phyloP scores from a whole-genome alignment of 1,140 invertebrate genomes.

The Uloborus diversus region DNA sequence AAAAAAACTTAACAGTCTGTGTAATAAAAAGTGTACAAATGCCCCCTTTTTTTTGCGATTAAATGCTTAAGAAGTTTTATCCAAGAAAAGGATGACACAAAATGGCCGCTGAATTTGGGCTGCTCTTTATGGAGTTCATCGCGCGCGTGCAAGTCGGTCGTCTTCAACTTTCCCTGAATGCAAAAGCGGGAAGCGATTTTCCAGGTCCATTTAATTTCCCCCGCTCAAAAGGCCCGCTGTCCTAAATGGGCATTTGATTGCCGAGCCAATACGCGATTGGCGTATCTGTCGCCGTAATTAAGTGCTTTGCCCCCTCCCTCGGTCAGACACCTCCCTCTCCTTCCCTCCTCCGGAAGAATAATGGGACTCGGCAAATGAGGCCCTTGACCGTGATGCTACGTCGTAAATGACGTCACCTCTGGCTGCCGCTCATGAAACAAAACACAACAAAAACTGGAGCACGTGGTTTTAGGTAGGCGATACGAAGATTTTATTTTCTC shows the following conservation, averaged over 20 bases:
- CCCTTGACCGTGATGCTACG: background rate
- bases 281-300: background rate
- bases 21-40: no score
- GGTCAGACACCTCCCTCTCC: background rate
- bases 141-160: no score
- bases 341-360: background rate
- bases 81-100: no score
- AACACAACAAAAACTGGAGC: conserved; percentile 1
- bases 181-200: no score
- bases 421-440: background rate
- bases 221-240: background rate
- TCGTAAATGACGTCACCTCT: conserved; percentile 12
- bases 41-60: no score
- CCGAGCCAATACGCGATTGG: background rate
- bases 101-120: no score
- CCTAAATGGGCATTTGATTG: background rate
- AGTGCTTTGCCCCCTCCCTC: background rate
- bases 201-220: background rate
- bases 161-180: no score
- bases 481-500: background rate
- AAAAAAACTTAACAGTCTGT: no score
- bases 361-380: background rate
- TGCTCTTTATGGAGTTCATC: no score
- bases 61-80: no score
- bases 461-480: background rate